phyloP scores from a whole-genome alignment of 37 sponge, comb jelly and placozoan species.

The Ephydatia muelleri region DNA sequence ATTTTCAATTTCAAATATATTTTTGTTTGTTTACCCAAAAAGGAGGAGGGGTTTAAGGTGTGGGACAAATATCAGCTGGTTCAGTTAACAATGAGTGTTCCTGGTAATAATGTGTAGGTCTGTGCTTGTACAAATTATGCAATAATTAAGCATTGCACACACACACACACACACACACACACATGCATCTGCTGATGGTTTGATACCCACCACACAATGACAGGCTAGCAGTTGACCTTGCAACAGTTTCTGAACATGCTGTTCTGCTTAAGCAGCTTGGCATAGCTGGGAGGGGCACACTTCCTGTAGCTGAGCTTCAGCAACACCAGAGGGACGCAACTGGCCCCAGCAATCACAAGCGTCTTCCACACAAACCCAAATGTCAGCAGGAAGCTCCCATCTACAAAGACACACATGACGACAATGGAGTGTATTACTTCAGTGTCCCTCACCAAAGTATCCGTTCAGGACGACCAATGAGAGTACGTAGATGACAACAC shows the following conservation, averaged over 20 bases:
- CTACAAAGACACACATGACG: slow-evolving; percentile 17
- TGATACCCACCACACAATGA: too few relatives aligned
- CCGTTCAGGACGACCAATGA: slow-evolving; percentile 79
- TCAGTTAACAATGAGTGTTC: too few relatives aligned
- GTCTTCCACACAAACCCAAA: slow-evolving; percentile 86
- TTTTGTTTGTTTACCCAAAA: neutral
- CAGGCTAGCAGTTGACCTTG: slow-evolving; percentile 40
- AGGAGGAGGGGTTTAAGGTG: too few relatives aligned
- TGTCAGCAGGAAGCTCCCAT: slow-evolving; percentile 70
- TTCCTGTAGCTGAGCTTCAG: slow-evolving; percentile 61
- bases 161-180: too few relatives aligned
- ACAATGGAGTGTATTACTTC: neutral
- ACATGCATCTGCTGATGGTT: too few relatives aligned
- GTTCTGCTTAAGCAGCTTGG: slow-evolving; percentile 80
- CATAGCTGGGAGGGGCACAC: slow-evolving; percentile 91
- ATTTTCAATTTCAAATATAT: too few relatives aligned
- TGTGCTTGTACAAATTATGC: too few relatives aligned
- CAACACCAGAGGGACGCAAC: slow-evolving; percentile 81
- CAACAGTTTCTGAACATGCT: slow-evolving; percentile 76
- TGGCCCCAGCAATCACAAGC: slow-evolving; percentile 67
- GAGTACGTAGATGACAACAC: slow-evolving; percentile 67
- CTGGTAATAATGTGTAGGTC: too few relatives aligned
- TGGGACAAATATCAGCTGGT: too few relatives aligned
- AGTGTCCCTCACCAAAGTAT: slow-evolving; percentile 75
- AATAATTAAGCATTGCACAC: too few relatives aligned